Conservation (phyloP, 2,888 invertebrate species). For the Platycnemis pennipes region DNA sequence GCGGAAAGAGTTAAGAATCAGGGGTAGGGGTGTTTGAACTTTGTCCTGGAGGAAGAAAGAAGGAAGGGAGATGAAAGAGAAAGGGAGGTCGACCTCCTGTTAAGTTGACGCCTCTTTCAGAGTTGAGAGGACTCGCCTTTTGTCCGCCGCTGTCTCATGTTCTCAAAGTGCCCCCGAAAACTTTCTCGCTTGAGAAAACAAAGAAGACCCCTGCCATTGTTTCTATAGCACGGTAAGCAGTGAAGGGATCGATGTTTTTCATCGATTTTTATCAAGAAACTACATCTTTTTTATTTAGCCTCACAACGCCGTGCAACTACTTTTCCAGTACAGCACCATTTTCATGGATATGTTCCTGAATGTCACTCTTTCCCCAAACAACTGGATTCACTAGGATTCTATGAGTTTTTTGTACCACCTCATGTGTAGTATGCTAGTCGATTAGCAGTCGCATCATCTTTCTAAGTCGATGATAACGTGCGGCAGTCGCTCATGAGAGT, state of each 20-base stretch:
- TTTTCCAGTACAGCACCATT: not conserved
- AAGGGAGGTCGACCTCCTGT: conserved; percentile 7
- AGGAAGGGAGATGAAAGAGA: not conserved
- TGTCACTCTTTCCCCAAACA: no score
- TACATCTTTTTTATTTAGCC: not conserved
- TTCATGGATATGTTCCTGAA: no score
- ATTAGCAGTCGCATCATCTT: no score
- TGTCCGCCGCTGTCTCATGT: not conserved
- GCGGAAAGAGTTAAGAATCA: not conserved
- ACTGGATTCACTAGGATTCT: no score
- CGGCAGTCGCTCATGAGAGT: no score
- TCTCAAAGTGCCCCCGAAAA: conserved; percentile 13
- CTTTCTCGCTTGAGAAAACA: conserved; percentile 24
- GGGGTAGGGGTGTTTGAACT: conserved; percentile 2
- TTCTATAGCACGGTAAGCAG: not conserved
- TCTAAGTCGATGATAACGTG: no score
- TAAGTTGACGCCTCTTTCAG: not conserved
- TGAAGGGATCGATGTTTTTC: not conserved
- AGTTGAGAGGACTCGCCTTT: not conserved
- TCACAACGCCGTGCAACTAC: not conserved
- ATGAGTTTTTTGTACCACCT: no score
- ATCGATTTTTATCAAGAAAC: not conserved
- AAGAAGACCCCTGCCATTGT: not conserved
- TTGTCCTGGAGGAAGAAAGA: not conserved
- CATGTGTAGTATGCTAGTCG: no score